A percentile compares a stretch with the other conserved stretches of the same genome.
Conservation (phyloP, 2,888 invertebrate species). For the Frankliniella fusca region DNA sequence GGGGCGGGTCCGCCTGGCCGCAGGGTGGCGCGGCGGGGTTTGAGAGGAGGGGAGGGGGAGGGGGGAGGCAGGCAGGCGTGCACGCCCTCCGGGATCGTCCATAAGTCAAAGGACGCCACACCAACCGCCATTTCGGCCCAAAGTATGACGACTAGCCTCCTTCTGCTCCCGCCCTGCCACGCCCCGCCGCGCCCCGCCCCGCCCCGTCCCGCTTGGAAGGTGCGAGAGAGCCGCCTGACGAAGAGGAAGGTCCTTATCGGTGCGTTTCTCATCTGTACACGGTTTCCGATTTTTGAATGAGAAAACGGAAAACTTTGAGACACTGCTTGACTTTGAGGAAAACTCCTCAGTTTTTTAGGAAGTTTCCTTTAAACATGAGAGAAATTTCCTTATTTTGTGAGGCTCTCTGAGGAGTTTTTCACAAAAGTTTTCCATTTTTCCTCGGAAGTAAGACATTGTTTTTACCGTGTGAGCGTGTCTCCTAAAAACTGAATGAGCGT, state of each 20-base stretch:
- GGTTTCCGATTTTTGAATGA: too few relatives aligned
- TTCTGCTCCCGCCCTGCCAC: neutral
- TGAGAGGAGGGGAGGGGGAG: neutral
- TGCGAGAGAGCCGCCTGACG: neutral
- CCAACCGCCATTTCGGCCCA: neutral
- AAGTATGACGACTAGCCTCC: neutral
- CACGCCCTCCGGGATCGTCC: neutral
- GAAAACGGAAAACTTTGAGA: too few relatives aligned
- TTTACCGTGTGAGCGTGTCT: too few relatives aligned
- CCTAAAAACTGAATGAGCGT: too few relatives aligned
- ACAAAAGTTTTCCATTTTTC: too few relatives aligned
- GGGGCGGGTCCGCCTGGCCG: neutral
- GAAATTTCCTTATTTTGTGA: too few relatives aligned
- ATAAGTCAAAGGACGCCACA: slow-evolving; percentile 15
- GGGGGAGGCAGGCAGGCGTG: neutral
- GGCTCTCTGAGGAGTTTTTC: too few relatives aligned
- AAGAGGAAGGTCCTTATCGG: neutral
- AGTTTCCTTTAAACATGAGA: too few relatives aligned
- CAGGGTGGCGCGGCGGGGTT: neutral
- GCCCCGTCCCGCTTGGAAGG: neutral
- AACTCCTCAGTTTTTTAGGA: too few relatives aligned
- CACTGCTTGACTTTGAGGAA: too few relatives aligned
- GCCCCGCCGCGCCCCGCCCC: neutral
- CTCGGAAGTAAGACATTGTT: too few relatives aligned
- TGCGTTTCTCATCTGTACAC: too few relatives aligned